phyloP scores from a whole-genome alignment of 2,888 invertebrate genomes.

The Ichneumoninae sp. region DNA sequence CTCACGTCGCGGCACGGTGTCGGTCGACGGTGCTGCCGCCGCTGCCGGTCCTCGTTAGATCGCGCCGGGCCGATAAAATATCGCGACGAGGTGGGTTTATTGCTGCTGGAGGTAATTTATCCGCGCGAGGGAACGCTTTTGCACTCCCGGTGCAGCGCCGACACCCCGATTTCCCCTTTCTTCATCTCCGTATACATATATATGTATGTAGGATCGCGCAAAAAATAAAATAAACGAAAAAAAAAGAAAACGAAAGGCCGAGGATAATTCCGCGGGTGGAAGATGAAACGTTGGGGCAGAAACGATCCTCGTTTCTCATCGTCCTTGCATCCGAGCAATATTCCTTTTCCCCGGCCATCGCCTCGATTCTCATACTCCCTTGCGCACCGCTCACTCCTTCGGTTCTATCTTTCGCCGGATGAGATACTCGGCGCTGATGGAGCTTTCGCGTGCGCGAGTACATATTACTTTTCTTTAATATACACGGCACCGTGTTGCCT shows the following conservation, averaged over 20 bases:
- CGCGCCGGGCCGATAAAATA: conserved; percentile 61
- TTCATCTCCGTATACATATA: conserved; percentile 15
- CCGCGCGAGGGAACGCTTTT: conserved; percentile 38
- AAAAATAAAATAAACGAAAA: conserved; percentile 8
- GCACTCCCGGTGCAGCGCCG: conserved; percentile 4
- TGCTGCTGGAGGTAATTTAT: conserved; percentile 42
- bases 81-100: conserved; percentile 62
- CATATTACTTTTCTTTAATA: conserved; percentile 26
- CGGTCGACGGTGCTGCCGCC: conserved; percentile 24
- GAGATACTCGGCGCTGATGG: conserved; percentile 17
- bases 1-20: conserved; percentile 8
- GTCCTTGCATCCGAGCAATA: conserved; percentile 49
- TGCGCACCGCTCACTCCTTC: background rate
- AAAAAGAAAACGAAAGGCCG: conserved; percentile 52
- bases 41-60: conserved; percentile 61
- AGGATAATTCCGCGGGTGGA: conserved; percentile 57
- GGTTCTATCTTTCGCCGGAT: background rate
- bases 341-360: conserved; percentile 30
- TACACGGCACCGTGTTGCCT: background rate
- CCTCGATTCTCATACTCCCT: conserved; percentile 1
- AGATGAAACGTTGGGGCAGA: conserved; percentile 53
- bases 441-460: conserved; percentile 34
- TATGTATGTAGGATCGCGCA: background rate
- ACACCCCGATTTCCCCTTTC: conserved; percentile 32
- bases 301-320: conserved; percentile 66